Evolutionary conservation across 2,113 vertebrate genomes (phyloP), one percentile per base, ranked within the genome.

Genomic region (Motacilla alba): DNA sequence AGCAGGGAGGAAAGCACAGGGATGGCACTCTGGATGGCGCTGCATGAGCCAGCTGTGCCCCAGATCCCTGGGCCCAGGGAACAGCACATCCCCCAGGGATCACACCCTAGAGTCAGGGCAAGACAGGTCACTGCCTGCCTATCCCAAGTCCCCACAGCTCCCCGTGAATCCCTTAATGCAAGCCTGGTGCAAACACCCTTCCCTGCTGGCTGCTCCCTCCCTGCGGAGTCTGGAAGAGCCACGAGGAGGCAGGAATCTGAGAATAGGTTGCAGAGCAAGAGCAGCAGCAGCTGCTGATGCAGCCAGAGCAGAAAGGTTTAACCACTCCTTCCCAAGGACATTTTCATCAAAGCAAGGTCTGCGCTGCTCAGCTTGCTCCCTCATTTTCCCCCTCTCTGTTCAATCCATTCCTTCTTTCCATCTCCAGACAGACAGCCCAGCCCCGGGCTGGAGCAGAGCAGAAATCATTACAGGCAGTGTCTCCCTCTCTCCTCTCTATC

Each of bases 301-400:
- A 64, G 68, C 28, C 24, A 28, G 66, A 94, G 78, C 86, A 76
- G 41, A 66, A 52, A 67, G 81, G 66, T 52, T 83, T 72, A 87
- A 23, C 60, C 68, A 44, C 83, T 91, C 88, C 75, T 33, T 37
- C 81, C 85, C 90, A 80, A 85, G 85, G 94, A 84, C 33, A 5
- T 87, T 63, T 92, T 75, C 74, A 91, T 70, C 90, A 91, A 63
- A 93, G 83, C 73, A 69, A 93, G 82, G 87, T 60, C 92, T 89
- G 93, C 82, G 31, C 44, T 1, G 9, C 80, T 74, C 78, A 4
- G 28, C 63, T 87, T 24, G 1, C 74, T 79, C 53, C 72, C 33
- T 73, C 55, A 7, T 68, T 72, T n/a, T 13, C 10, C 73, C 75
- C 39, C 43, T 33, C 77, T 92, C 55, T 10, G 13, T 72, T 90